A percentile compares a stretch with the other conserved stretches of the same genome.
Conservation (phyloP, 53 echinoderm and acorn worm genomes). For the Henricia sp. region DNA sequence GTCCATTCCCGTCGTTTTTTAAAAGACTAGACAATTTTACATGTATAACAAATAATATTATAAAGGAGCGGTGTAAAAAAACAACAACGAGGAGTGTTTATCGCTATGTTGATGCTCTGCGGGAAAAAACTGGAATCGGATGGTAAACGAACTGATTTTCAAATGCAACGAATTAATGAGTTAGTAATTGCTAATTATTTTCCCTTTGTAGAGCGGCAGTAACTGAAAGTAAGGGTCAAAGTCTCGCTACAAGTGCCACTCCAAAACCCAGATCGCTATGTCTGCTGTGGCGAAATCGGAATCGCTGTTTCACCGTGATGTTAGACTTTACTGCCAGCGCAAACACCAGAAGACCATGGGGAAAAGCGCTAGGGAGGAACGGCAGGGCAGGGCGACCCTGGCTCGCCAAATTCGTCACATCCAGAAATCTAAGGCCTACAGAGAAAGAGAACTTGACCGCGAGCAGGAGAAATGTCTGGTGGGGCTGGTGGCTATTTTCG, state of each 20-base stretch:
- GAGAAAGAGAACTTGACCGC: slow-evolving; percentile 77
- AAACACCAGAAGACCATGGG: slow-evolving; percentile 82
- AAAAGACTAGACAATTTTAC: no score
- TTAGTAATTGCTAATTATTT: not conserved
- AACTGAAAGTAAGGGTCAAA: slow-evolving; percentile 15
- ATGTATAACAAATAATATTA: no score
- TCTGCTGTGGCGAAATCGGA: slow-evolving; percentile 75
- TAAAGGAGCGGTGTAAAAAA: no score
- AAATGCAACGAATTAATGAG: not conserved
- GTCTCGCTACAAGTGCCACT: slow-evolving; percentile 2
- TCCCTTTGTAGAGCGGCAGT: not conserved
- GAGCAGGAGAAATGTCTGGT: slow-evolving; percentile 80
- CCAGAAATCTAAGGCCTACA: slow-evolving; percentile 68
- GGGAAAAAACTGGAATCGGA: no score
- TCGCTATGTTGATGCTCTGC: no score
- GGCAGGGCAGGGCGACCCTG: slow-evolving; percentile 69
- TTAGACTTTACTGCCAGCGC: slow-evolving; percentile 75
- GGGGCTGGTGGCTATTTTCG: slow-evolving; percentile 77
- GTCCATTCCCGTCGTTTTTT: no score
- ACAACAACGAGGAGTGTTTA: no score
- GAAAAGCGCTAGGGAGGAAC: slow-evolving; percentile 77
- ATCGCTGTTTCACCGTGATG: slow-evolving; percentile 75
- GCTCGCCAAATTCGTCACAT: slow-evolving; percentile 73
- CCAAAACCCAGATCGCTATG: slow-evolving; percentile 17
- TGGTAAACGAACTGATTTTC: no score